phyloP scores from a whole-genome alignment of 2,888 invertebrate species.

The Macaria notata region DNA sequence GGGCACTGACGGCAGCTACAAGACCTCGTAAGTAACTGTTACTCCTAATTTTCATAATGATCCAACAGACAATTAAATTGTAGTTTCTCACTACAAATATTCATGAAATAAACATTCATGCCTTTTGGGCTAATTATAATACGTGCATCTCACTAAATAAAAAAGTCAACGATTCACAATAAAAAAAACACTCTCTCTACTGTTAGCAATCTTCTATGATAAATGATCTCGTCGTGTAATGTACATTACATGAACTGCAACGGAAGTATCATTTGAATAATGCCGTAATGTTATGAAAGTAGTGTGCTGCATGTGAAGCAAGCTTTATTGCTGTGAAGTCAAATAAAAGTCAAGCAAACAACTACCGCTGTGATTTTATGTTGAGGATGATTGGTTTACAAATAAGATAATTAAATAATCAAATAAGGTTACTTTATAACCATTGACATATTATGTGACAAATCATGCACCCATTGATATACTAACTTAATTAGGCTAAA shows the following conservation, averaged over 20 bases:
- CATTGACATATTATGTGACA: too few relatives aligned
- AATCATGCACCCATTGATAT: too few relatives aligned
- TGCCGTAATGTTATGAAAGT: slow-evolving; percentile 18
- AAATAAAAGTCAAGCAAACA: slow-evolving; percentile 9
- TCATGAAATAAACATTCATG: too few relatives aligned
- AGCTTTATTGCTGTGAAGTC: slow-evolving; percentile 7
- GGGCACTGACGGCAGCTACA: slow-evolving; percentile 91
- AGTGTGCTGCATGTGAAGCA: slow-evolving; percentile 10
- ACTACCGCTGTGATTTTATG: slow-evolving; percentile 7
- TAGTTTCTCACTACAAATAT: too few relatives aligned
- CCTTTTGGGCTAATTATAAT: too few relatives aligned
- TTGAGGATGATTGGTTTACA: neutral
- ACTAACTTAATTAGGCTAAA: too few relatives aligned
- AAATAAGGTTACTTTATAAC: too few relatives aligned
- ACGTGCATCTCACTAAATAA: too few relatives aligned
- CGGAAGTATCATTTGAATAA: slow-evolving; percentile 18
- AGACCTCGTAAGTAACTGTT: slow-evolving; percentile 84
- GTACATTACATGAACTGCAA: slow-evolving; percentile 7
- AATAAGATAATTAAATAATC: too few relatives aligned
- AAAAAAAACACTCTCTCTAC: too few relatives aligned
- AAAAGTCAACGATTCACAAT: too few relatives aligned
- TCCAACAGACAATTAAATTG: too few relatives aligned
- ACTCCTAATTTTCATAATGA: neutral
- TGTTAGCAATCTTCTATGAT: neutral
- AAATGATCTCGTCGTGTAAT: neutral